phyloP scores from a whole-genome alignment of 2,888 invertebrate species.

The Tiliacea citrago region DNA sequence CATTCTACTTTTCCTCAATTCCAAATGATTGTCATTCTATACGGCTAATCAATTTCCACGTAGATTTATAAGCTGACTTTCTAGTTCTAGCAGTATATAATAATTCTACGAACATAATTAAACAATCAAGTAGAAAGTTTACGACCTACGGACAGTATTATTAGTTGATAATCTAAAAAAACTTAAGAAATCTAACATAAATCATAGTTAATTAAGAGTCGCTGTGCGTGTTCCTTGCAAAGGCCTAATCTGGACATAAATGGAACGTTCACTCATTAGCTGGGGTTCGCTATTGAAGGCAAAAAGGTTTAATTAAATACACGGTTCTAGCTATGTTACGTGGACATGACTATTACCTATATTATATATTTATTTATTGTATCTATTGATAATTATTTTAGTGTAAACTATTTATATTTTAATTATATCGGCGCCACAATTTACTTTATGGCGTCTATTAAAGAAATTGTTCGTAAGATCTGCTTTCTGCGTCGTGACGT shows the following conservation, averaged over 20 bases:
- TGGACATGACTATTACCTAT: slow-evolving; percentile 51
- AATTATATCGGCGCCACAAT: slow-evolving; percentile 55
- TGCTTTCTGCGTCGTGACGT: slow-evolving; percentile 38
- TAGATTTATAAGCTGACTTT: slow-evolving; percentile 52
- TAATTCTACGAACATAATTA: slow-evolving; percentile 49
- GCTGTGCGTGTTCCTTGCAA: slow-evolving; percentile 65
- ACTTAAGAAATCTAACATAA: slow-evolving; percentile 56
- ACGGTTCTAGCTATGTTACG: slow-evolving; percentile 51
- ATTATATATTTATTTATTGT: slow-evolving; percentile 56
- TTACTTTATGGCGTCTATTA: slow-evolving; percentile 47
- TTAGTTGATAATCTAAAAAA: slow-evolving; percentile 56
- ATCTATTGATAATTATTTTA: slow-evolving; percentile 49
- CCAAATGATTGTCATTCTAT: slow-evolving; percentile 49
- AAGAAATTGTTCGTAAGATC: slow-evolving; percentile 47
- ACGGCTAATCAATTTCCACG: slow-evolving; percentile 52
- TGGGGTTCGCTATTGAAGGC: slow-evolving; percentile 49
- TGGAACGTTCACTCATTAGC: slow-evolving; percentile 70
- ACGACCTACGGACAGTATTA: slow-evolving; percentile 51
- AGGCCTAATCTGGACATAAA: slow-evolving; percentile 68
- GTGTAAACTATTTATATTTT: slow-evolving; percentile 54
- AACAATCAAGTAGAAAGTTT: slow-evolving; percentile 61
- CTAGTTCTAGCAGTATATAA: slow-evolving; percentile 51
- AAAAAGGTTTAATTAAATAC: slow-evolving; percentile 68
- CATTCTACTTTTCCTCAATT: slow-evolving; percentile 46
- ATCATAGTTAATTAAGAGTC: slow-evolving; percentile 63